phyloP scores from a whole-genome alignment of 2,797 vertebrate genomes.

The Acrossocheilus wenchowensis region DNA sequence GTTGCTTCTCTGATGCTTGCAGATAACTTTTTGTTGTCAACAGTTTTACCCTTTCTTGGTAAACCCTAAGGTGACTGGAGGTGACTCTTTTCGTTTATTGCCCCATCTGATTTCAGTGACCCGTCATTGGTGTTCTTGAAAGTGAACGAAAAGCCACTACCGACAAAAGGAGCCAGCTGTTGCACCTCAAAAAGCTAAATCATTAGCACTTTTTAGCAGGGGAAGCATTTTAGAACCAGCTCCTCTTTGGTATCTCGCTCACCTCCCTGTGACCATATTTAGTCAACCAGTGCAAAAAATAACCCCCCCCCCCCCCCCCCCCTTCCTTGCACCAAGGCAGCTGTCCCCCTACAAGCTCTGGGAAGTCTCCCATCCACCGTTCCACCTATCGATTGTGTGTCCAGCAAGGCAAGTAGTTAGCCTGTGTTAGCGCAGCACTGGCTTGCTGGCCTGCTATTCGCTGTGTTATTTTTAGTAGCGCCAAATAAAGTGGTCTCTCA shows the following conservation, averaged over 20 bases:
- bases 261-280: slow-evolving; percentile 99
- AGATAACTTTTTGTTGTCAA: not conserved
- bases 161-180: slow-evolving; percentile 62
- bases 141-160: not conserved
- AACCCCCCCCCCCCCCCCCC: slow-evolving; percentile 68
- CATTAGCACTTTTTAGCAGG: slow-evolving; percentile 84
- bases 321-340: slow-evolving; percentile 61
- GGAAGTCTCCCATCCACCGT: slow-evolving; percentile 85
- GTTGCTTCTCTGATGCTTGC: not conserved
- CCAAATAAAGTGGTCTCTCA: slow-evolving; percentile 91
- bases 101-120: not conserved
- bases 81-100: not conserved
- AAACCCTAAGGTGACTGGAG: slow-evolving; percentile 23
- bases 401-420: slow-evolving; percentile 77
- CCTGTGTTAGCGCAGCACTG: slow-evolving; percentile 66
- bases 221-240: slow-evolving; percentile 92
- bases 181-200: slow-evolving; percentile 69
- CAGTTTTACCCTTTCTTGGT: not conserved
- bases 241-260: slow-evolving; percentile 89
- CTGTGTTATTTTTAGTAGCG: slow-evolving; percentile 86
- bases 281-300: slow-evolving; percentile 99
- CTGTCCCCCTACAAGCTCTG: slow-evolving; percentile 73
- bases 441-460: slow-evolving; percentile 83
- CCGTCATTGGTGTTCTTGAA: not conserved
- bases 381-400: slow-evolving; percentile 92